Conservation (phyloP, 2,888 invertebrate genomes). For the Myopa tessellatipennis region DNA sequence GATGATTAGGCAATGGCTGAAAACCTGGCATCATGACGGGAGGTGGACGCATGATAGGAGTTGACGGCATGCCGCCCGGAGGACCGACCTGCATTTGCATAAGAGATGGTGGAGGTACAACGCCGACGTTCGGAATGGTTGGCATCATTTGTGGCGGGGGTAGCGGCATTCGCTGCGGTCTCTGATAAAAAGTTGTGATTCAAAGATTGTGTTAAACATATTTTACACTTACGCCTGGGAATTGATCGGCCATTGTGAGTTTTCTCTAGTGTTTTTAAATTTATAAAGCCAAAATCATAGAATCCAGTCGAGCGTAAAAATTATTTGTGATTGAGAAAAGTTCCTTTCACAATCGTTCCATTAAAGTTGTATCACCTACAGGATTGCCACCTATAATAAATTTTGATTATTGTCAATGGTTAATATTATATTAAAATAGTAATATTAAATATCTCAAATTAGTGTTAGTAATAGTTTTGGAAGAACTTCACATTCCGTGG, state of each 20-base stretch:
- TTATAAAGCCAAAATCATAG: not conserved
- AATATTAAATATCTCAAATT: too few relatives aligned
- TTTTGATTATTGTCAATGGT: too few relatives aligned
- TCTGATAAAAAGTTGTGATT: constrained; percentile 15
- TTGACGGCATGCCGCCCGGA: constrained; percentile 42
- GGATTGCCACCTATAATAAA: too few relatives aligned
- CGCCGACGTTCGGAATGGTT: constrained; percentile 33
- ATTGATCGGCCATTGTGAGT: constrained; percentile 59
- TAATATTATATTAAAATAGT: not conserved
- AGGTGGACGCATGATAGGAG: constrained; percentile 45
- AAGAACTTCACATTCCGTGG: too few relatives aligned
- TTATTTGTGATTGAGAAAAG: not conserved
- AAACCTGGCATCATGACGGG: constrained; percentile 46
- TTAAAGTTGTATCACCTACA: not conserved
- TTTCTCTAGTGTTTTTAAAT: constrained; percentile 2
- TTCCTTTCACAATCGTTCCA: not conserved
- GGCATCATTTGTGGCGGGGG: constrained; percentile 43
- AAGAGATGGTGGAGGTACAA: constrained; percentile 28
- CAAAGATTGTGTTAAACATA: not conserved
- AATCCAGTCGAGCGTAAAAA: not conserved
- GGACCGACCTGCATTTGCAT: constrained; percentile 43
- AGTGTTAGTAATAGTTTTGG: too few relatives aligned
- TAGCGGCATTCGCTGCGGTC: constrained; percentile 25
- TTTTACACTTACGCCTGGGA: constrained; percentile 55
- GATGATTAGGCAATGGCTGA: constrained; percentile 44